Percentiles rank a stretch among this genome's conserved stretches.
These are phyloP conservation scores for Aplodontia rufa DNA, from an alignment of 2,113 vertebrate species.

Conservation along the genomic window DNA sequence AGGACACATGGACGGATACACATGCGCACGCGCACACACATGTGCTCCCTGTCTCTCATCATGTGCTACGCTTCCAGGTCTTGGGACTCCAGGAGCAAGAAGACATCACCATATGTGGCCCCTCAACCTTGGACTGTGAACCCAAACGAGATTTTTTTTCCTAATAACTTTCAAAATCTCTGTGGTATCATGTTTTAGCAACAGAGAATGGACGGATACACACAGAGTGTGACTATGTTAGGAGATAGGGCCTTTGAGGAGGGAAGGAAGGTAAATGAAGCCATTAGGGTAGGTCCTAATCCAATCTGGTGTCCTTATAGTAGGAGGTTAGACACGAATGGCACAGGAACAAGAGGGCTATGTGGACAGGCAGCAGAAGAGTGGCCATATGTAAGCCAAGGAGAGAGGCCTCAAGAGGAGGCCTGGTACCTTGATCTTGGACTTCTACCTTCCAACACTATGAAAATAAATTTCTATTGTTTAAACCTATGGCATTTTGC, in stretches of 20 bases:
- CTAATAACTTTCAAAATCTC: neutral
- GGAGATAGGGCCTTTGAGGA: neutral
- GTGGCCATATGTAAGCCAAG: neutral
- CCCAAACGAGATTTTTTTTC: neutral
- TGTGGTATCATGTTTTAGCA: neutral
- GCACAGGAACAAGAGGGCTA: neutral
- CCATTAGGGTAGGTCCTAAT: neutral
- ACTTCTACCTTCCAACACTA: neutral
- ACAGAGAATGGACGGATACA: neutral
- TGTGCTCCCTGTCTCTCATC: neutral
- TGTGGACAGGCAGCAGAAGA: rapidly evolving
- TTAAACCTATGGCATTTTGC: neutral
- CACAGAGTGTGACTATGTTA: neutral
- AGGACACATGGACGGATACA: too few relatives aligned
- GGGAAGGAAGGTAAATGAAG: neutral
- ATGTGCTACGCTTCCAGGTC: too few relatives aligned
- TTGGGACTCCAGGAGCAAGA: neutral
- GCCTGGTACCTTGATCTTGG: neutral
- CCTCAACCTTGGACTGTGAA: neutral
- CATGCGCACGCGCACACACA: neutral
- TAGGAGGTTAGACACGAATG: neutral
- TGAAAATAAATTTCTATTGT: neutral
- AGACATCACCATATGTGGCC: neutral
- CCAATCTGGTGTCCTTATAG: neutral
- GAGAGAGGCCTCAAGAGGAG: neutral